phyloP scores from a whole-genome alignment of 2,113 vertebrate species.

The Semnornis frantzii region DNA sequence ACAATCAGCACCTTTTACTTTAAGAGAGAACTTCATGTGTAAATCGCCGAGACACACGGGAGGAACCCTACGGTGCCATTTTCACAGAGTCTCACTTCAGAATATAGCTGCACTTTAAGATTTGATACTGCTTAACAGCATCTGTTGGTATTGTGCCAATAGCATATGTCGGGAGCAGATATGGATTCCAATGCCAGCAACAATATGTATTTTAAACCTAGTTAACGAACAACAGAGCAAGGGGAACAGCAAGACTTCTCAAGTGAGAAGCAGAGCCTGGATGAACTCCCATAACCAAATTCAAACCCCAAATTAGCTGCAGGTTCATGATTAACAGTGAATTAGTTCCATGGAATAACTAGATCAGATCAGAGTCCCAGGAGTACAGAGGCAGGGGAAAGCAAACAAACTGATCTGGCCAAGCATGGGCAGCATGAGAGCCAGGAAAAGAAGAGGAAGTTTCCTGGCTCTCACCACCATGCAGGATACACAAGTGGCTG shows the following conservation, averaged over 20 bases:
- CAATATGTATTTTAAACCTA: conserved; percentile 54
- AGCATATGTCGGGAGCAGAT: conserved; percentile 65
- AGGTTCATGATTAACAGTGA: not conserved
- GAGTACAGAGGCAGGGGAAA: not conserved
- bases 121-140: conserved; percentile 33
- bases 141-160: conserved; percentile 66
- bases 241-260: not conserved
- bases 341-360: not conserved
- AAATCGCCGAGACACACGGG: not conserved
- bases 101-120: conserved; percentile 34
- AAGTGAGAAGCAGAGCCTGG: not conserved
- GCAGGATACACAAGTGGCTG: not conserved
- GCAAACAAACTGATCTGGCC: fast-evolving
- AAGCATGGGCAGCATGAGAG: not conserved
- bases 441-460: fast-evolving
- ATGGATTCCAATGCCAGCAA: conserved; percentile 26
- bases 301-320: not conserved
- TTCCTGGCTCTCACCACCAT: not conserved
- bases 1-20: not conserved
- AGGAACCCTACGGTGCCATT: conserved; percentile 43
- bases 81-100: conserved; percentile 28
- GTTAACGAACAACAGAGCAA: conserved; percentile 9
- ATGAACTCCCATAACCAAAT: not conserved
- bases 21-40: not conserved
- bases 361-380: not conserved